Conservation (phyloP, 2,888 invertebrate species). For the Acrocera orbiculus region DNA sequence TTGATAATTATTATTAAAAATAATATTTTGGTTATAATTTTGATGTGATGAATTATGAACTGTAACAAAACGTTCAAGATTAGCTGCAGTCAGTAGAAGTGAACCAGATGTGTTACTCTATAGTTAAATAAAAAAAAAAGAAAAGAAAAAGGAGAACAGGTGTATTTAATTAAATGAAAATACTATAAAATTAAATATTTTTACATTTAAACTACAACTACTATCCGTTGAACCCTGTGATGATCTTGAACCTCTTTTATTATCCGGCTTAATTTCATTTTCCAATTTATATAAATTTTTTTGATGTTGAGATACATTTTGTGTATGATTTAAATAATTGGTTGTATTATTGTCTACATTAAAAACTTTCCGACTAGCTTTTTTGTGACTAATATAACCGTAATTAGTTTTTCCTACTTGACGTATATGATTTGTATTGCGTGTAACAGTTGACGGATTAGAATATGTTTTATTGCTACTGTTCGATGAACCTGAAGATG, state of each 20-base stretch:
- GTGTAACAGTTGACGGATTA: constrained; percentile 18
- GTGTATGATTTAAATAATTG: constrained; percentile 1
- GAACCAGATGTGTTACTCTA: constrained; percentile 52
- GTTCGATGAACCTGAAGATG: constrained; percentile 21
- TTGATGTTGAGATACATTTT: neutral
- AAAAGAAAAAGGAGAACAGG: neutral
- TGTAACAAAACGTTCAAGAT: constrained; percentile 39
- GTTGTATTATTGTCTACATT: constrained; percentile 2
- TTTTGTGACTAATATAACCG: neutral
- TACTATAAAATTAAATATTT: neutral
- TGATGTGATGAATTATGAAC: constrained; percentile 30
- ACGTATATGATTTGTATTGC: constrained; percentile 9
- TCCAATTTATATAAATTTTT: neutral
- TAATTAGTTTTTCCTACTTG: constrained; percentile 8
- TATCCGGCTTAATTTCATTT: constrained; percentile 4
- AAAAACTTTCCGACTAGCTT: neutral
- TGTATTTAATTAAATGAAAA: neutral
- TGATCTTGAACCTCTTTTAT: constrained; percentile 38
- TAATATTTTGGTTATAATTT: constrained; percentile 6
- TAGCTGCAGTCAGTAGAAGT: constrained; percentile 59
- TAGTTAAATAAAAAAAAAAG: constrained; percentile 1
- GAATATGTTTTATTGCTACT: constrained; percentile 23
- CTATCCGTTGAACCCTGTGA: constrained; percentile 53
- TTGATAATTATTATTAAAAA: constrained; percentile 2
- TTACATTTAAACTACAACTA: constrained; percentile 63